phyloP scores from a whole-genome alignment of 2,113 vertebrate genomes.

The Orcinus orca region DNA sequence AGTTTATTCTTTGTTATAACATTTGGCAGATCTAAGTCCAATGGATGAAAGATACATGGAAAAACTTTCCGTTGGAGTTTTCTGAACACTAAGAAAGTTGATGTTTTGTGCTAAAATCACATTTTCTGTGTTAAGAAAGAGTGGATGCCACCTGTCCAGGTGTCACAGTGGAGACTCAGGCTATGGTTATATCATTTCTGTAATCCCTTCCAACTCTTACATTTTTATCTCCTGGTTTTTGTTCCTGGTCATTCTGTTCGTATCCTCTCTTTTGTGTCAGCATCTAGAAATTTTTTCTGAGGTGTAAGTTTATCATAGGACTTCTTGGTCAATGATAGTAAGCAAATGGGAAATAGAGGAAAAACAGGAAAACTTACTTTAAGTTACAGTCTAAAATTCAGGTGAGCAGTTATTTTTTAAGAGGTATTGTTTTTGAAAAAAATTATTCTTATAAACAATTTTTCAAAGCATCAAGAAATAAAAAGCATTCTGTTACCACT shows the following conservation, averaged over 20 bases:
- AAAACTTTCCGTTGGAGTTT: background rate
- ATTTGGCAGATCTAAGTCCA: background rate
- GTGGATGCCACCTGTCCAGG: background rate
- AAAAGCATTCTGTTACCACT: background rate
- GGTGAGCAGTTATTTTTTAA: background rate
- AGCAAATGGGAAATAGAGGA: slow-evolving; percentile 1
- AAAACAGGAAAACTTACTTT: background rate
- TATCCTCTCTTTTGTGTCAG: background rate
- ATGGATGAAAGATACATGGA: background rate
- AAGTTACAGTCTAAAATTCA: background rate
- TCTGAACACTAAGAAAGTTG: background rate
- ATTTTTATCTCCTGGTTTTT: background rate
- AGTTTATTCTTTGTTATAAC: background rate
- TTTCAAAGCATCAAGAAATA: background rate
- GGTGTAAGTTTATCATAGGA: background rate
- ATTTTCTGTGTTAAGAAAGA: background rate
- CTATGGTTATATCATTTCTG: background rate
- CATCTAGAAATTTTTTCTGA: background rate
- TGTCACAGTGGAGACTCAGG: background rate
- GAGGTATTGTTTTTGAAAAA: background rate
- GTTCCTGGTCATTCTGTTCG: background rate
- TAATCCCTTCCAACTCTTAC: background rate
- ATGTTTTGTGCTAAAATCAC: background rate
- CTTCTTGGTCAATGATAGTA: background rate
- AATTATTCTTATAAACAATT: background rate